Evolutionary conservation across 2,113 vertebrate species (phyloP), one percentile per base, ranked within the genome.

Genomic region (Herpetotheres cachinnans): DNA sequence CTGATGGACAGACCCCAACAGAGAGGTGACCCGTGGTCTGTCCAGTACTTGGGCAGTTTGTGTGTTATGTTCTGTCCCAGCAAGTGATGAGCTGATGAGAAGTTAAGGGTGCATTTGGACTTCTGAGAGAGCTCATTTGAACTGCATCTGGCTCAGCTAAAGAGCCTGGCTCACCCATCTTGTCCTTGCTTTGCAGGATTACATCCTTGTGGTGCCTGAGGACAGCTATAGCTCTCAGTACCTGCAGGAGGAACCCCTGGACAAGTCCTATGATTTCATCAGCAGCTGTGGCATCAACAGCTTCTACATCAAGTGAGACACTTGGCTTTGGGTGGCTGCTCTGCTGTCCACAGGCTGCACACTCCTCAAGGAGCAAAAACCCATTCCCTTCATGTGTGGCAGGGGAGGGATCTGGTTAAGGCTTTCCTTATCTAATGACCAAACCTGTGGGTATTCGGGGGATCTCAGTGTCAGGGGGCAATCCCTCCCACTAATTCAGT

Each of bases 201-300:
- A 99, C 7, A 97, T 99, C 30, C 96, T 99, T 1, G 98, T 99
- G 9, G 98, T 99, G 15, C 99, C 99, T 2, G 99, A 99, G 94
- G 95, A 97, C 3, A 98, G 97, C 93, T 99, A 99, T 95, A 99
- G 97, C 93, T 97, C 99, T 91, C 98, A 97, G 90, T 99, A 99
- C 86, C 98, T 99, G 87, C 98, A 94, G 8, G 99, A 99, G 86
- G 99, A 99, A 78, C 99, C 98, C 10, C 95, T 99, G 94, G 99
- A 99, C 96, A 99, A 99, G 69, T 99, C 99, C 3, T 99, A 99
- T 1, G 98, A 99, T 96, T 99, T 99, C 94, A 99, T 99, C 98
- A 99, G 99, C 97, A 99, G 86, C 94, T 99, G 99, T 5, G 98
- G 99, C n/a, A 94, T 98, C 88, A 99, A 99, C 63, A 98, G 99